A percentile compares a stretch with the other conserved stretches of the same genome.
Conservation (phyloP, 2,888 invertebrate species). For the Erannis defoliaria region DNA sequence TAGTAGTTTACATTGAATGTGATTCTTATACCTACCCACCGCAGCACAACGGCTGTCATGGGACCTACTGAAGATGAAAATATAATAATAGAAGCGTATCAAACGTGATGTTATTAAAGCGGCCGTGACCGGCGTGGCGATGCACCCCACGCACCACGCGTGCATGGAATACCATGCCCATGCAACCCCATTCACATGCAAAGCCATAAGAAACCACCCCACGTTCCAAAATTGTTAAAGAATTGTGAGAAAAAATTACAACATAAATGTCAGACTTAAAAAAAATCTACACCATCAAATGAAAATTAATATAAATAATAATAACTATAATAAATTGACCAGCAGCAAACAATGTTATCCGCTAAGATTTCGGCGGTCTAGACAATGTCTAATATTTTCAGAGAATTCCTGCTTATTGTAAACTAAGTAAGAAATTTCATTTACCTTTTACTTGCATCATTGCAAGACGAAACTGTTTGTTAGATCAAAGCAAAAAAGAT, state of each 20-base stretch:
- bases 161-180: conserved; percentile 65
- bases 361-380: too few species aligned
- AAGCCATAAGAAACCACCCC: conserved; percentile 71
- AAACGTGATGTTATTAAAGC: conserved; percentile 86
- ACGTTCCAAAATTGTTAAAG: conserved; percentile 61
- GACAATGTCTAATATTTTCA: too few species aligned
- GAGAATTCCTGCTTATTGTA: background rate
- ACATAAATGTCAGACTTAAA: too few species aligned
- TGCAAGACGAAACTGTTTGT: conserved; percentile 15
- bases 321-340: too few species aligned
- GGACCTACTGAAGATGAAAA: conserved; percentile 83
- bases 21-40: conserved; percentile 20
- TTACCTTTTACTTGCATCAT: background rate
- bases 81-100: conserved; percentile 86
- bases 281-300: too few species aligned
- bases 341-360: too few species aligned
- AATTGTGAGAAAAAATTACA: too few species aligned
- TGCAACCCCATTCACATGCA: conserved; percentile 73
- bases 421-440: background rate
- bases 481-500: conserved; percentile 27
- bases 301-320: too few species aligned
- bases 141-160: conserved; percentile 74
- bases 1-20: too few species aligned
- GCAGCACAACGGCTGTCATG: conserved; percentile 74
- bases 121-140: conserved; percentile 79